A percentile compares a stretch with the other conserved stretches of the same genome.
phyloP scores from a whole-genome alignment of 2,888 invertebrate species.

The Pristionchus japonicus region DNA sequence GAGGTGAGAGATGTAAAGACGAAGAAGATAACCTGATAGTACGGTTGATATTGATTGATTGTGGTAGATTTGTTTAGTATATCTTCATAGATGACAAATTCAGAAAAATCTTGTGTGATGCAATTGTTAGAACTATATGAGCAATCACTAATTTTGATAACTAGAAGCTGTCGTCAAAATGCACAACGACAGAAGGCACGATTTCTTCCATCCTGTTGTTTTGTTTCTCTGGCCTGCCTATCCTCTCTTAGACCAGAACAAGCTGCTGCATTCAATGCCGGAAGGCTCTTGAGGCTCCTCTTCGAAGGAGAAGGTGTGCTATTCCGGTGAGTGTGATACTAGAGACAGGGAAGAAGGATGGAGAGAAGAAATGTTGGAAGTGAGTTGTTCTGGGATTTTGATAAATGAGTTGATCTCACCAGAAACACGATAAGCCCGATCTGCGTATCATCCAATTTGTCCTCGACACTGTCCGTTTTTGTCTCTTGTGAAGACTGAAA shows the following conservation, averaged over 20 bases:
- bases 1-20: slow-evolving; percentile 65
- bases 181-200: neutral
- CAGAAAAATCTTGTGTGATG: neutral
- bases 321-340: neutral
- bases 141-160: no score
- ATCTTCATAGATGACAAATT: neutral
- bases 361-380: neutral
- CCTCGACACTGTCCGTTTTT: slow-evolving; percentile 17
- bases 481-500: slow-evolving; percentile 13
- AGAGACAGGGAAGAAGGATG: neutral
- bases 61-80: no score
- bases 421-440: slow-evolving; percentile 26
- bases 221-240: neutral
- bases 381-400: neutral
- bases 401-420: neutral
- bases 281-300: neutral
- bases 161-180: no score
- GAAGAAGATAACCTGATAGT: slow-evolving; percentile 57
- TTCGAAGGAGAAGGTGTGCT: neutral
- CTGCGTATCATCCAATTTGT: slow-evolving; percentile 17
- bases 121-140: no score
- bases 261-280: neutral
- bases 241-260: neutral
- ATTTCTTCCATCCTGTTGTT: neutral
- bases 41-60: neutral